A percentile compares a stretch with the other conserved stretches of the same genome.
Conservation (phyloP, 1,140 invertebrate species). For the Trichonephila clavata region DNA sequence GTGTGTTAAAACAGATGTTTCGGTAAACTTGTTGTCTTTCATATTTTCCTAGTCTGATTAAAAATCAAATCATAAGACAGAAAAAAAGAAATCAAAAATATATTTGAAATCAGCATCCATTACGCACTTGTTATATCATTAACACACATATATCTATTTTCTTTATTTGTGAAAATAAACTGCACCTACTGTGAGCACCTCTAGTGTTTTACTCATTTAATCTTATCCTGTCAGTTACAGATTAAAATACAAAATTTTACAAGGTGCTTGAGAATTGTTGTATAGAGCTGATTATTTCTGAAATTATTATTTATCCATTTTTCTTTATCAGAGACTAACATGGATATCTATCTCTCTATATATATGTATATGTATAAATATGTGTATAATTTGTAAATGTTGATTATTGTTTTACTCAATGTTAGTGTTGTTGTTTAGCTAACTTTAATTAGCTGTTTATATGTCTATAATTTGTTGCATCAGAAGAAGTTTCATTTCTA, state of each 20-base stretch:
- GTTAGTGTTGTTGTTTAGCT: constrained; percentile 71
- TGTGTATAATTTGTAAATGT: constrained; percentile 72
- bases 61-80: constrained; percentile 38
- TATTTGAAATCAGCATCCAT: constrained; percentile 72
- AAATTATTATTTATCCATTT: constrained; percentile 44
- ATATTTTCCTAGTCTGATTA: constrained; percentile 75
- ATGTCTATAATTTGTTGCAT: constrained; percentile 63
- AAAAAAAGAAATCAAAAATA: constrained; percentile 68
- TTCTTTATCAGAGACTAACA: constrained; percentile 42
- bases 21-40: constrained; percentile 74
- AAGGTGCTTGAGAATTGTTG: constrained; percentile 69
- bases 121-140: constrained; percentile 76
- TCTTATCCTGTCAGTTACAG: neutral
- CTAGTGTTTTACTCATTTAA: constrained; percentile 54
- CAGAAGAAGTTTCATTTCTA: constrained; percentile 27
- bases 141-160: constrained; percentile 75
- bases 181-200: constrained; percentile 66
- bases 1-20: constrained; percentile 70
- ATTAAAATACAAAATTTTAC: constrained; percentile 56
- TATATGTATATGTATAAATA: constrained; percentile 67
- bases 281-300: constrained; percentile 26
- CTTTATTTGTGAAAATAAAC: constrained; percentile 62
- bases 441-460: constrained; percentile 65
- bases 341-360: constrained; percentile 30
- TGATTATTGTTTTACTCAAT: constrained; percentile 66